Base-by-base conservation (phyloP, 2,797 vertebrate genomes). In the Microcaecilia unicolor region DNA sequence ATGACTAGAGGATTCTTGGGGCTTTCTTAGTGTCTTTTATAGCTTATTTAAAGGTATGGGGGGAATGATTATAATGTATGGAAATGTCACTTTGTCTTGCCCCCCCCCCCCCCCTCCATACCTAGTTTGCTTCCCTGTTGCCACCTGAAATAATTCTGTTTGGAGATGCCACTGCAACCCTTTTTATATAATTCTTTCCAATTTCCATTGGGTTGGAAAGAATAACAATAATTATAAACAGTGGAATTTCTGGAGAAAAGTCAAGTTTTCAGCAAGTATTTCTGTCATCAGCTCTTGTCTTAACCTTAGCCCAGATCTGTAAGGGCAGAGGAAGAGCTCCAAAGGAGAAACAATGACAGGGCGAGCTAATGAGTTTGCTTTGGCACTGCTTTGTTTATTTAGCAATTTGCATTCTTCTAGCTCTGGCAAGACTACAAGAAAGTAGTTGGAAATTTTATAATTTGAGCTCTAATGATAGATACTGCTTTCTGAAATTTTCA, bases 261-360 rank as follows among this genome's bases (percentile, higher is more conserved):
- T 11, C 4, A 35, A 35, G 9, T 30, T 25, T 31, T 43, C 14
- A 36, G 15, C 17, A 37, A 16, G 28, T 2, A 25, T 22, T 4
- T 1, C 0, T 10, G n/a, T 16, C n/a, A n/a, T n/a, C 0, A 0
- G 25, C 6, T 5, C 29, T 38, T 38, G 29, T n/a, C 37, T 44
- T 41, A 2, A 1, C 15, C 10, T 14, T 3, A 7, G 3, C 15
- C 25, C 11, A 21, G 12, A 34, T 26, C n/a, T 0, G 1, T 2
- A 9, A 2, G n/a, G 36, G 21, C 11, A 31, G 27, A 28, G 16
- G 12, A 1, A 22, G 18, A 12, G 23, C 17, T 25, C 17, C 8
- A 1, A 15, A 10, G 23, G 13, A 24, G 9, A 30, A 40, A 46
- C 18, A 19, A n/a, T 3, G 10, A 24, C 0, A 1, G 2, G 10